Percentiles rank a stretch among this genome's conserved stretches.
phyloP scores from a whole-genome alignment of 2,113 vertebrate species.

The Typhlomys cinereus region DNA sequence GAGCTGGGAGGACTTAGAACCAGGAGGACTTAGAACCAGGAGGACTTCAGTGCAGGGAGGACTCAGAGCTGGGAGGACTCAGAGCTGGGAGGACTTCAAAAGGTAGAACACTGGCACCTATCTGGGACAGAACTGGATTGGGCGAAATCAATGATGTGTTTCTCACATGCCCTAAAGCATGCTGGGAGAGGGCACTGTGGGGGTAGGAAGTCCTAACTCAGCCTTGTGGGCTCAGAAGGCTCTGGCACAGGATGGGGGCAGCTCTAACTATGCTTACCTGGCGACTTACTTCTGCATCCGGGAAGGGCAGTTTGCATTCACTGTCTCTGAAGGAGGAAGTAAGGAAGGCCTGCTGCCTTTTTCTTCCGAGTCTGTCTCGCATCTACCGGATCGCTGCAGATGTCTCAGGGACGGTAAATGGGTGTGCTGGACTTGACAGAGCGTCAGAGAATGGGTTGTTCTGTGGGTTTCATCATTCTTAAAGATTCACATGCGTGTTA shows the following conservation, averaged over 20 bases:
- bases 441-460: conserved; percentile 40
- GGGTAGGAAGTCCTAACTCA: background rate
- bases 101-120: background rate
- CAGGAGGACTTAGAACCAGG: too few species aligned
- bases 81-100: background rate
- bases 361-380: background rate
- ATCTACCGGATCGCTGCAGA: conserved; percentile 13
- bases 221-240: background rate
- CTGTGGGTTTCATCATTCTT: background rate
- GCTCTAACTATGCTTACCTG: too few species aligned
- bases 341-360: background rate
- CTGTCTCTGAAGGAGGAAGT: background rate
- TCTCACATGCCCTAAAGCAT: background rate
- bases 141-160: background rate
- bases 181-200: background rate
- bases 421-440: conserved; percentile 12
- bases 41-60: too few species aligned
- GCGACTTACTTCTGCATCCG: too few species aligned
- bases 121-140: background rate
- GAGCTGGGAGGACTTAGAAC: too few species aligned
- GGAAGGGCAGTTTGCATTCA: too few species aligned
- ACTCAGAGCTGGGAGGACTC: too few species aligned
- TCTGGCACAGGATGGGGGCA: background rate
- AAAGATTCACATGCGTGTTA: conserved; percentile 1
- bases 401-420: conserved; percentile 37